These are phyloP conservation scores for Chydorus sphaericus DNA, from an alignment of 2,888 invertebrate species.

Conservation along the genomic window DNA sequence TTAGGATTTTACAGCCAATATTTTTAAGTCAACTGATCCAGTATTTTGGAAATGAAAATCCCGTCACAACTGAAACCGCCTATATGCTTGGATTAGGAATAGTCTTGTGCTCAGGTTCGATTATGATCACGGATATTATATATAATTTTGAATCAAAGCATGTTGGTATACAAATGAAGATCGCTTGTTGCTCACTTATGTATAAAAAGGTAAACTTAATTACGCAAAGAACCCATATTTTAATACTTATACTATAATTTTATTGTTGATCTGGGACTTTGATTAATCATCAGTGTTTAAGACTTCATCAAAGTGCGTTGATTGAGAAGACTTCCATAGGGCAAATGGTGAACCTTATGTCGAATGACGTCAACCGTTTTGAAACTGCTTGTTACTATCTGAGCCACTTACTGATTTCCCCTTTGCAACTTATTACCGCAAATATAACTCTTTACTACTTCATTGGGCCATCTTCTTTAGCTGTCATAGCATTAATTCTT, in stretches of 20 bases:
- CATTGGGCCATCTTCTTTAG: slow-evolving; percentile 51
- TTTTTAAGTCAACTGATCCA: slow-evolving; percentile 46
- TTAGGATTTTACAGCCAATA: slow-evolving; percentile 39
- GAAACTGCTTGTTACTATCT: slow-evolving; percentile 77
- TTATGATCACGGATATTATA: slow-evolving; percentile 59
- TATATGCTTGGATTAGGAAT: slow-evolving; percentile 61
- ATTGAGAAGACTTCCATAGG: slow-evolving; percentile 80
- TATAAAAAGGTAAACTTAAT: slow-evolving; percentile 66
- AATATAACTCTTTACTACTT: slow-evolving; percentile 63
- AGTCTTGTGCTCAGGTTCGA: slow-evolving; percentile 53
- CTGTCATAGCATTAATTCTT: slow-evolving; percentile 63
- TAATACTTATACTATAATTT: not conserved
- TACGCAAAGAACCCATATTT: not conserved
- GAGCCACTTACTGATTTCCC: slow-evolving; percentile 84
- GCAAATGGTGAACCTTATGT: slow-evolving; percentile 85
- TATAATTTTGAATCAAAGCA: slow-evolving; percentile 41
- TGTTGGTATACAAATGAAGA: slow-evolving; percentile 60
- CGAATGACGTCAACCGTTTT: slow-evolving; percentile 87
- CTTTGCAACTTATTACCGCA: slow-evolving; percentile 62
- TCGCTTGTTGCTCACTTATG: slow-evolving; percentile 65
- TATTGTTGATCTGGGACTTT: slow-evolving; percentile 19
- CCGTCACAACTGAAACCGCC: slow-evolving; percentile 41
- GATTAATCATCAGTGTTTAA: too few relatives aligned
- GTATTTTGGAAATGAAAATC: slow-evolving; percentile 43
- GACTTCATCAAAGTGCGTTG: slow-evolving; percentile 62